Evolutionary conservation across 2,888 invertebrate genomes (phyloP), one percentile per base, ranked within the genome.

Genomic region (Drosophila ustulata): DNA sequence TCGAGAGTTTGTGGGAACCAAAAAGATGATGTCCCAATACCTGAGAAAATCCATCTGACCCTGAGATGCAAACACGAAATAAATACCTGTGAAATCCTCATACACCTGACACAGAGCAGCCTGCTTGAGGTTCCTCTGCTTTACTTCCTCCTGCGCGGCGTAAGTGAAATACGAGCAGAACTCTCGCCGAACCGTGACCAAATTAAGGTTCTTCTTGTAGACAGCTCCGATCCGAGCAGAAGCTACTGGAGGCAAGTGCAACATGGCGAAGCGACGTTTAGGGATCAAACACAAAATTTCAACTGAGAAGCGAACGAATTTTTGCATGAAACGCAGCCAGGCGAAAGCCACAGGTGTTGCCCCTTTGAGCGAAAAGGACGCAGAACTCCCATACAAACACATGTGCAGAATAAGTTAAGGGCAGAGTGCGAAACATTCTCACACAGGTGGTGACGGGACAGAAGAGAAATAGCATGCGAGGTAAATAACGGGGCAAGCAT

Each of bases 31-130:
- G 18, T 26, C 41, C 18, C n/a, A 25, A 23, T 64, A 50, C 66
- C 58, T 66, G 71, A 4, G 13, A 8, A 34, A 51, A 23, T 30
- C 18, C 32, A n/a, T 23, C 23, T 34, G n/a, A 28, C 8, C 18
- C 57, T 30, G 18, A 51, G 30, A 26, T 46, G 5, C 23, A 46
- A 30, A 5, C 4, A 30, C 7, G n/a, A 30, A 53, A 55, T 59
- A 66, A 58, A 58, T 85, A 85, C 89, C 89, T 85, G 85, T 89
- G 28, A 77, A 89, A 69, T 89, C 87, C 75, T 87, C 84, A 59
- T 85, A 89, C 68, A 85, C 85, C 55, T 85, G 87, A 71, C 71
- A 87, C 3, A 89, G 72, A 53, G 80, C 69, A 11, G 80, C 76
- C 69, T 85, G 79, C 32, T 79, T 71, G 23, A 88, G 75, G 51